phyloP scores from a whole-genome alignment of 2,113 vertebrate genomes.

The Perognathus longimembris region DNA sequence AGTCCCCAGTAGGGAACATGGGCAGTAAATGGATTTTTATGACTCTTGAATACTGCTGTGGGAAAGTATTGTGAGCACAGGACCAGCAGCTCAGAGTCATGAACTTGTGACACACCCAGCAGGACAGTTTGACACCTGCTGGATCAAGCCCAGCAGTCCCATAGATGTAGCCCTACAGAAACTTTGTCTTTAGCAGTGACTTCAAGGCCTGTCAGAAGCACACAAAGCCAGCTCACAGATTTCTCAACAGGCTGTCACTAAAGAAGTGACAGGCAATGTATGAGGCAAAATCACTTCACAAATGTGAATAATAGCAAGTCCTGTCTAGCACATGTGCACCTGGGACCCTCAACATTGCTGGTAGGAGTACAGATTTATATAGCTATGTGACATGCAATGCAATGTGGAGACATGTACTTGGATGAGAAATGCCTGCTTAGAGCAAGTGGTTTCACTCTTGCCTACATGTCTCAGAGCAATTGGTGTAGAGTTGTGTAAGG shows the following conservation, averaged over 20 bases:
- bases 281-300: neutral
- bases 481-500: neutral
- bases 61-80: too few species aligned
- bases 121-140: neutral
- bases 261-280: neutral
- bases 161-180: neutral
- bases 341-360: fast-evolving
- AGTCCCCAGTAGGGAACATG: neutral
- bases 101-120: neutral
- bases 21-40: neutral
- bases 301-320: neutral
- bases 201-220: too few species aligned
- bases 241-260: neutral
- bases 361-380: neutral
- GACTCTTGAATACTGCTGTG: neutral
- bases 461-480: neutral
- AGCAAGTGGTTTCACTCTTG: neutral
- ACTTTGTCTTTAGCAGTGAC: fast-evolving
- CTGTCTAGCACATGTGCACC: neutral
- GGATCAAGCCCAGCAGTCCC: too few species aligned
- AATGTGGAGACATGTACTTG: neutral
- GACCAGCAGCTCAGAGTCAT: neutral
- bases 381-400: neutral
- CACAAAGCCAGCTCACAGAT: neutral
- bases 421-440: neutral